Evolutionary conservation across 2,113 vertebrate genomes (phyloP).

Genomic region (Pelecanoides urinatrix): DNA sequence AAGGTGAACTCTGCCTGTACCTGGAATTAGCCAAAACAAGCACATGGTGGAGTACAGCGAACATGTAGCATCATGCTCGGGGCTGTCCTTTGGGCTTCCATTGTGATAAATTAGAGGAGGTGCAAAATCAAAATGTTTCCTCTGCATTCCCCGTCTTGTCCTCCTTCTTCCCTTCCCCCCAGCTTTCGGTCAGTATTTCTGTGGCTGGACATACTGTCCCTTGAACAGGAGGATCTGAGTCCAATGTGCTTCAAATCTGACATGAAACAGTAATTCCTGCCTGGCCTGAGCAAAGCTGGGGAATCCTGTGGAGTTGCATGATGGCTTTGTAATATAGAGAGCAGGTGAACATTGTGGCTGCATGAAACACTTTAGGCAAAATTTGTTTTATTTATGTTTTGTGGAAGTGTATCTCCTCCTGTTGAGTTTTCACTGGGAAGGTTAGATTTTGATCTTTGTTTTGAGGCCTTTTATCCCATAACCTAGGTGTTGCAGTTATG

Average conservation of each 20-base stretch:
- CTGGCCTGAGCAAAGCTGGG: not conserved
- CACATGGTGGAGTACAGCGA: not conserved
- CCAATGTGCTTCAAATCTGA: not conserved
- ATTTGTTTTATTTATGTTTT: not conserved
- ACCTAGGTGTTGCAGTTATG: not conserved
- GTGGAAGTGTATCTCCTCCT: not conserved
- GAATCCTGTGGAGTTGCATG: not conserved
- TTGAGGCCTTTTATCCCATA: not conserved
- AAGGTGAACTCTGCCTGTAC: not conserved
- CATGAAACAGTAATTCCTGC: not conserved
- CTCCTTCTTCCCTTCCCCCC: rapidly evolving
- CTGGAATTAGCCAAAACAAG: not conserved
- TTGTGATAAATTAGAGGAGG: not conserved
- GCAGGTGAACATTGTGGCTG: not conserved
- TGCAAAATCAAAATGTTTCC: not conserved
- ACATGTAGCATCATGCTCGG: not conserved
- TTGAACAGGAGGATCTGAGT: not conserved
- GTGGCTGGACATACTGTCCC: not conserved
- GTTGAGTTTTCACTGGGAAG: not conserved
- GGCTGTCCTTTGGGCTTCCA: not conserved
- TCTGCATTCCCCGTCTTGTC: not conserved
- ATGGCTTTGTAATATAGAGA: not conserved
- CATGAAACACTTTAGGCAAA: not conserved
- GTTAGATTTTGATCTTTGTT: not conserved
- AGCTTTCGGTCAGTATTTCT: not conserved